Evolutionary conservation across 2,888 invertebrate genomes (phyloP), one percentile per base, ranked within the genome.

Genomic region (Meteorus cinctellus): DNA sequence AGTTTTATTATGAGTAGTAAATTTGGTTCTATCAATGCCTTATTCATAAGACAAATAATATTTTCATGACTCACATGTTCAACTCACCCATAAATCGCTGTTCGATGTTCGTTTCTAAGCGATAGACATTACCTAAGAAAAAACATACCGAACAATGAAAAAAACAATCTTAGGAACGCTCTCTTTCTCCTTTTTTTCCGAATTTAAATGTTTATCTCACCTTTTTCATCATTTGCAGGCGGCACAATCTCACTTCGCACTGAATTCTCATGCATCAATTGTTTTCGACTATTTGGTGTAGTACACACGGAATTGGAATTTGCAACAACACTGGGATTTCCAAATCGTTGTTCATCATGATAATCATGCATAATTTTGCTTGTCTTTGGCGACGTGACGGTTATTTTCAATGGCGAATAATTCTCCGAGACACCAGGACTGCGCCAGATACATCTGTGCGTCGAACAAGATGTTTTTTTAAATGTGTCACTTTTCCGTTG

Each of bases 341-440:
- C 70, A 74, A 67, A 63, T 27, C 19, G 72, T 48, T 41, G 55
- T 19, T 60, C 74, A 70, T 67, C 19, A 48, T 29, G 62, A 70
- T 71, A 63, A 62, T 60, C 76, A 36, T 77, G 16, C 75, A 76
- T 73, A 45, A 78, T 76, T 80, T 72, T 80, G 73, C 76, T 76
- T 75, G 80, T 81, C 77, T 83, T 86, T 1, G 88, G 88, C 73
- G 88, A 86, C 36, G 83, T 82, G 71, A 89, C 81, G 78, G 82
- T 84, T 75, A 89, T 82, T 79, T 84, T 82, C 45, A 89, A 83
- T 10, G 89, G 86, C 45, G 86, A 84, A 82, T 89, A 89, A 77
- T 78, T 83, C 80, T 84, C 80, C 0, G 81, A 78, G 1, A 80
- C 74, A 74, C 82, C 82, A 24, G 85, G 85, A 80, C 86, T 86